Percentiles rank a stretch among this genome's conserved stretches.
Conservation (phyloP, 1,140 invertebrate species). For the Zaprionus vittiger region DNA sequence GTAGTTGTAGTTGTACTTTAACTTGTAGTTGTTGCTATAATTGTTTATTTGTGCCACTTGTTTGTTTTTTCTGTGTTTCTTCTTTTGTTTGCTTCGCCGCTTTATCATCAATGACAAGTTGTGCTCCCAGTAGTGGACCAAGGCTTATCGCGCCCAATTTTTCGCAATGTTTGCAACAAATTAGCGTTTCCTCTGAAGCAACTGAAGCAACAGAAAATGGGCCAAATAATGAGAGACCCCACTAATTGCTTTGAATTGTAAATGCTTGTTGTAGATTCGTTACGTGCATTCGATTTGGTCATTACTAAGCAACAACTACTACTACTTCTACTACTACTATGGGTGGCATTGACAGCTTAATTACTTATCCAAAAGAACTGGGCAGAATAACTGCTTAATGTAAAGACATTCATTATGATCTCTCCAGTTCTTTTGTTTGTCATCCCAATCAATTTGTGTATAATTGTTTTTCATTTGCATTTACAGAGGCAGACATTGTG, state of each 20-base stretch:
- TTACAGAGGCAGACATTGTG: conserved; percentile 78
- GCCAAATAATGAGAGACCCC: conserved; percentile 17
- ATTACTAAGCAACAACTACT: neutral
- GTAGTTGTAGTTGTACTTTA: conserved; percentile 6
- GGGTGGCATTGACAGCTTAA: conserved; percentile 7
- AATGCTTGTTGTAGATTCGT: conserved; percentile 9
- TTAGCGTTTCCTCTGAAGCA: conserved; percentile 65
- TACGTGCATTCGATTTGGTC: conserved; percentile 15
- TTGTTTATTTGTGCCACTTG: conserved; percentile 69
- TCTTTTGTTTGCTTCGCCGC: conserved; percentile 31
- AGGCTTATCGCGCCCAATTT: conserved; percentile 72
- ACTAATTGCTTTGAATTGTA: conserved; percentile 30
- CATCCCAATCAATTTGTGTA: conserved; percentile 3
- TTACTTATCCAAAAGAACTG: neutral
- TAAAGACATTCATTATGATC: neutral
- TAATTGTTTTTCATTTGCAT: conserved; percentile 21
- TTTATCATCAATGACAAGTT: conserved; percentile 67
- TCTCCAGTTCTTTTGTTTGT: conserved; percentile 5
- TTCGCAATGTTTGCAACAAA: conserved; percentile 73
- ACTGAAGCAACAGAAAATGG: conserved; percentile 20
- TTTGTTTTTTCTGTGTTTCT: conserved; percentile 42
- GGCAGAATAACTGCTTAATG: neutral
- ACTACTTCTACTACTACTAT: neutral
- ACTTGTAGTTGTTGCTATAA: conserved; percentile 1
- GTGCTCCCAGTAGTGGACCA: conserved; percentile 26